phyloP scores from a whole-genome alignment of 23 tunicate species.

The Diplosoma virens region DNA sequence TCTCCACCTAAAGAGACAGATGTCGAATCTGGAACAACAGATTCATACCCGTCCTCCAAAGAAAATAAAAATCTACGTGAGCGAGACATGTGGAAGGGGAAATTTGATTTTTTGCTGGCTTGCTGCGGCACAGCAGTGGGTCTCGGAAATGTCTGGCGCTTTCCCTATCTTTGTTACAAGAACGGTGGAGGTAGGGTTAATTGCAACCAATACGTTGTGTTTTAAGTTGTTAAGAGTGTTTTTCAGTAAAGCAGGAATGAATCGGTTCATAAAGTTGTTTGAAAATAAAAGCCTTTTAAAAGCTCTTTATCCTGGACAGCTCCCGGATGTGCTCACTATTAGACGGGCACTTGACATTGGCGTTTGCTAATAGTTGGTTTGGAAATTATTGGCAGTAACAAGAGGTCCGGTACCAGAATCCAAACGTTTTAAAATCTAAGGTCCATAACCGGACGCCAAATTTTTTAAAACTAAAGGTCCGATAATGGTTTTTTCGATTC shows the following conservation, averaged over 20 bases:
- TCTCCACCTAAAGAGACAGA: neutral
- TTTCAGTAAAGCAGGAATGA: neutral
- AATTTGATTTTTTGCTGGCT: slow-evolving; percentile 87
- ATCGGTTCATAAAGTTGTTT: neutral
- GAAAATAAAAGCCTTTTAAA: neutral
- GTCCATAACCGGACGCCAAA: too few species aligned
- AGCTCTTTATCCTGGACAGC: neutral
- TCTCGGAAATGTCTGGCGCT: slow-evolving; percentile 94
- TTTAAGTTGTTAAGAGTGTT: neutral
- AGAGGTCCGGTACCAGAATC: too few species aligned
- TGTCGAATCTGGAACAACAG: slow-evolving; percentile 4
- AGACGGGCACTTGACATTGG: too few species aligned
- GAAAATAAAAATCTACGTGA: slow-evolving; percentile 56
- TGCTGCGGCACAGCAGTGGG: slow-evolving; percentile 96
- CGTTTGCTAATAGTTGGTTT: too few species aligned
- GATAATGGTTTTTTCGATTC: too few species aligned
- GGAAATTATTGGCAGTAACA: too few species aligned
- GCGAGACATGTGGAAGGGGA: slow-evolving; percentile 88
- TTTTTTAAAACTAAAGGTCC: too few species aligned
- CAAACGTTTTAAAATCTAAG: too few species aligned
- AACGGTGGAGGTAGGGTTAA: slow-evolving; percentile 87
- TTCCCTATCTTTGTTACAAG: slow-evolving; percentile 92
- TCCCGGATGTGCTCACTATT: too few species aligned
- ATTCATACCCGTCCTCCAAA: slow-evolving; percentile 1
- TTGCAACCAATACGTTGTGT: neutral